phyloP scores from a whole-genome alignment of 2,113 vertebrate genomes.

The Stomatorhinus ivindoensis region DNA sequence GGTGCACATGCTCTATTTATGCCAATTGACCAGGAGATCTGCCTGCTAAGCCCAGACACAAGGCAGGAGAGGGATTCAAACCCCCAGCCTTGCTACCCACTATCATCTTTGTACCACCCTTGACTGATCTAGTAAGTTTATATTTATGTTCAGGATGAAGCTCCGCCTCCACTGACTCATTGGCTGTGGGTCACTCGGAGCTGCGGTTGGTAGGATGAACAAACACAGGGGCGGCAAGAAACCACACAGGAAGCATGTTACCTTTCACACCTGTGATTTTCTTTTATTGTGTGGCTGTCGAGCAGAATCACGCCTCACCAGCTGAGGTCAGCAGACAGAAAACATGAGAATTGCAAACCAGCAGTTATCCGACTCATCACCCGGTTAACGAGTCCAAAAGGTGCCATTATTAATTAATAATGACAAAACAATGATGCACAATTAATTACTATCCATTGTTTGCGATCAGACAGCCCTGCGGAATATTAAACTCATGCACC shows the following conservation, averaged over 20 bases:
- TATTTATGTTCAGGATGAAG: neutral
- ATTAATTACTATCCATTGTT: conserved; percentile 2
- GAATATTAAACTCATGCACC: neutral
- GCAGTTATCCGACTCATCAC: neutral
- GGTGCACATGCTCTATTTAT: neutral
- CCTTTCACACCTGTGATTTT: neutral
- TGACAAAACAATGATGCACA: neutral
- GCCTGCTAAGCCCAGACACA: neutral
- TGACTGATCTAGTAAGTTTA: neutral
- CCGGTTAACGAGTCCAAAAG: neutral
- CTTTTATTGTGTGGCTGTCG: neutral
- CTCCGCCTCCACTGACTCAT: neutral
- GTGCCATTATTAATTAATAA: neutral
- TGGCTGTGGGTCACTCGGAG: neutral
- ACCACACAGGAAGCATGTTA: neutral
- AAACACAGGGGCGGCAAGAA: neutral
- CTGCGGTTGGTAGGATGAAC: neutral
- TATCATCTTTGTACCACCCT: neutral
- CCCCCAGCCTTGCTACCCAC: neutral
- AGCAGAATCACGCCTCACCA: neutral
- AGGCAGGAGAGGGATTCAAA: neutral
- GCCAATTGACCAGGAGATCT: neutral
- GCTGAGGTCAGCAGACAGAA: neutral
- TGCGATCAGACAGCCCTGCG: neutral
- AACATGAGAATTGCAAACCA: neutral